Conservation (phyloP, 2,888 invertebrate species). For the Xestia c-nigrum region DNA sequence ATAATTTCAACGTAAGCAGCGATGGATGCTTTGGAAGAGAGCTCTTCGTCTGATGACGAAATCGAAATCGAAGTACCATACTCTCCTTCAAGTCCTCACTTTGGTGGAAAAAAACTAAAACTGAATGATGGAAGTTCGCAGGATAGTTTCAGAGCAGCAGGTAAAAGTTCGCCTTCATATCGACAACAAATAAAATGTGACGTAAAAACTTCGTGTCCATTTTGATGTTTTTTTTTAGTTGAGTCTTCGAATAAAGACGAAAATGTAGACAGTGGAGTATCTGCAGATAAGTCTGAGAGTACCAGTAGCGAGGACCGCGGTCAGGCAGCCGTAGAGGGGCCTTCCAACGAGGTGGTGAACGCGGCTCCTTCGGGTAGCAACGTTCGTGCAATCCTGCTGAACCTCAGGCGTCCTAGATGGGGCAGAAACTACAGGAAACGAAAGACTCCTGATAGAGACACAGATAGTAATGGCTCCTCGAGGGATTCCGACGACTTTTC, state of each 20-base stretch:
- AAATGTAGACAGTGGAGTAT: conserved; percentile 86
- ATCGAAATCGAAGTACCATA: conserved; percentile 77
- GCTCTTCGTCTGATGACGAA: conserved; percentile 85
- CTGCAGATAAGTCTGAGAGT: conserved; percentile 88
- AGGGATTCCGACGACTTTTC: conserved; percentile 86
- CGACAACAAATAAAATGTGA: conserved; percentile 65
- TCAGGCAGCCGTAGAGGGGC: conserved; percentile 73
- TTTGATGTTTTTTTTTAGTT: conserved; percentile 74
- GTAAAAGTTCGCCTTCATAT: conserved; percentile 69
- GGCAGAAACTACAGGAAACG: conserved; percentile 85
- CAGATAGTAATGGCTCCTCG: conserved; percentile 82
- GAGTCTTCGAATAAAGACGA: conserved; percentile 79
- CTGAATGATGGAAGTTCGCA: conserved; percentile 88
- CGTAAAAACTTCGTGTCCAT: conserved; percentile 74
- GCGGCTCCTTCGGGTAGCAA: conserved; percentile 84
- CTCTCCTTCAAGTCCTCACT: conserved; percentile 77
- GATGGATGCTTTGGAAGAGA: conserved; percentile 89
- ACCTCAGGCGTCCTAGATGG: conserved; percentile 79
- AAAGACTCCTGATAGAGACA: conserved; percentile 83
- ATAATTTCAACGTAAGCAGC: conserved; percentile 68
- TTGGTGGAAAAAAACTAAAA: conserved; percentile 85
- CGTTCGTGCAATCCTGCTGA: conserved; percentile 80
- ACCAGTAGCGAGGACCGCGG: conserved; percentile 84
- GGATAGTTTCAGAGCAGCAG: conserved; percentile 82
- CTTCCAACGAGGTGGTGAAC: conserved; percentile 81